These are phyloP conservation scores for Dicerorhinus sumatrensis DNA, from an alignment of 2,113 vertebrate species.

Conservation along the genomic window DNA sequence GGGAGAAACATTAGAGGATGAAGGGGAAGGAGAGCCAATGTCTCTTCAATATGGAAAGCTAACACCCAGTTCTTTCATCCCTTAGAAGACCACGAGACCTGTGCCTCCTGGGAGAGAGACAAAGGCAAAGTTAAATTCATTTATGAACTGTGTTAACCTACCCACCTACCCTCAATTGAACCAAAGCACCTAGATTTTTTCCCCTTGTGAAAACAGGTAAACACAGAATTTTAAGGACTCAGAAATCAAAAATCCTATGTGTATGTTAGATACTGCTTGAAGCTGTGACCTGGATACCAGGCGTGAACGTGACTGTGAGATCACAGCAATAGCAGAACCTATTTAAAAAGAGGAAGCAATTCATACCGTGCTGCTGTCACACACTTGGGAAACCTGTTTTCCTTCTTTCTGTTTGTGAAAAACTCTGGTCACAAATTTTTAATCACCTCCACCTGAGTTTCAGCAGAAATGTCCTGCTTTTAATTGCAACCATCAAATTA, in stretches of 20 bases:
- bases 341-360: not conserved
- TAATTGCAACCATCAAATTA: not conserved
- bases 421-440: not conserved
- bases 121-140: not conserved
- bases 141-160: not conserved
- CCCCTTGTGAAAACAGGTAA: not conserved
- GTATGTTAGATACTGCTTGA: not conserved
- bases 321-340: not conserved
- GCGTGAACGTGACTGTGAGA: not conserved
- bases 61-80: not conserved
- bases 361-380: not conserved
- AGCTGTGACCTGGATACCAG: not conserved
- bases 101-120: not conserved
- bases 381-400: not conserved
- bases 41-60: not conserved
- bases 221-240: not conserved
- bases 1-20: not conserved
- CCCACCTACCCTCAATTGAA: not conserved
- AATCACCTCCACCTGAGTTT: not conserved
- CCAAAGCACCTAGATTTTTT: not conserved
- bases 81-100: not conserved
- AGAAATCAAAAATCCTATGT: not conserved
- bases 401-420: slow-evolving; percentile 11
- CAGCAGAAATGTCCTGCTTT: slow-evolving; percentile 16
- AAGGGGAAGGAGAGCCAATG: not conserved